These are phyloP conservation scores for Antidorcas marsupialis DNA, from an alignment of 2,113 vertebrate genomes.

Conservation along the genomic window DNA sequence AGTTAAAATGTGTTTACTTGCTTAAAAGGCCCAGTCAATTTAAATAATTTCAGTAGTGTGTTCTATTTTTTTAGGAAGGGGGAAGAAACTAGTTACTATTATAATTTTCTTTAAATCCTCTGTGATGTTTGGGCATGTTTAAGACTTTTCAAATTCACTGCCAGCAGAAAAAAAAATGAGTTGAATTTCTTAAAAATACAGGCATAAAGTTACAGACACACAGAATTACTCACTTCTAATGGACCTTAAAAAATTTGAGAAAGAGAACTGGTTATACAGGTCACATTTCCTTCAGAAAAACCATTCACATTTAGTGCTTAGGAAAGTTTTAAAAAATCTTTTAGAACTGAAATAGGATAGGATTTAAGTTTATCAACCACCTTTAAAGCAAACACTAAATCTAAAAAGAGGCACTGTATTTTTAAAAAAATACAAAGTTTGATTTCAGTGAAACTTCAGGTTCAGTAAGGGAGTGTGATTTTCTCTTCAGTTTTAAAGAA, in stretches of 20 bases:
- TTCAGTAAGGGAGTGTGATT: neutral
- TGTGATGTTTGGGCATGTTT: constrained; percentile 73
- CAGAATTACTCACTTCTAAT: constrained; percentile 68
- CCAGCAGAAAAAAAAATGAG: constrained; percentile 51
- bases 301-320: constrained; percentile 30
- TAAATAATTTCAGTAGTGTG: constrained; percentile 88
- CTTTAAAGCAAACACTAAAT: neutral
- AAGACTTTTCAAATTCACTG: constrained; percentile 72
- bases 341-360: constrained; percentile 39
- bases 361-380: constrained; percentile 38
- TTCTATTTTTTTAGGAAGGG: constrained; percentile 71
- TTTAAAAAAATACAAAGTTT: neutral
- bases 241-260: constrained; percentile 44
- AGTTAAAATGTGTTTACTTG: constrained; percentile 96
- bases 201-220: constrained; percentile 68
- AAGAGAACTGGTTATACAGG: constrained; percentile 57
- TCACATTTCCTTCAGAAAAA: constrained; percentile 64
- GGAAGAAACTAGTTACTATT: constrained; percentile 80
- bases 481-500: constrained; percentile 21
- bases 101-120: constrained; percentile 75
- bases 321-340: constrained; percentile 32
- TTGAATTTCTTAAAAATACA: constrained; percentile 53
- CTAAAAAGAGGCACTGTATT: neutral
- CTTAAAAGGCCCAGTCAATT: constrained; percentile 89
- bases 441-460: neutral